A percentile compares a stretch with the other conserved stretches of the same genome.
Conservation (phyloP, 2,888 invertebrate genomes). For the Boloria euphrosyne region DNA sequence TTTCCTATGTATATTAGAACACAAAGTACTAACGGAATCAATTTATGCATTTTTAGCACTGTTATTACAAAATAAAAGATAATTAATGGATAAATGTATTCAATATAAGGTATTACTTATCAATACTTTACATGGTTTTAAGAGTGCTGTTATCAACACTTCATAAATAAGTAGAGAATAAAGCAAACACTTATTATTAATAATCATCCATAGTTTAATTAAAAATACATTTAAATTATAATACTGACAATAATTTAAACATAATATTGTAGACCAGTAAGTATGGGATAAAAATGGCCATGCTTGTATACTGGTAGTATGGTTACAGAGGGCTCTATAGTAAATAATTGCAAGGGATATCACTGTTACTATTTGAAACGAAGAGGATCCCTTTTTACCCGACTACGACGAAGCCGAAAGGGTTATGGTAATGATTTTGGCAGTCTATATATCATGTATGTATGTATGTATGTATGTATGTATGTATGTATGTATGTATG, state of each 20-base stretch:
- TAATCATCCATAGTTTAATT: background rate
- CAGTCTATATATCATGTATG: too few species aligned
- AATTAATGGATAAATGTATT: background rate
- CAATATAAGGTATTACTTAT: constrained; percentile 17
- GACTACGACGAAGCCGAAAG: too few species aligned
- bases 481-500: too few species aligned
- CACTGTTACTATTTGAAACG: too few species aligned
- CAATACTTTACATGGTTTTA: constrained; percentile 2
- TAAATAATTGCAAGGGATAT: too few species aligned
- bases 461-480: too few species aligned
- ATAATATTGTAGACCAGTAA: background rate
- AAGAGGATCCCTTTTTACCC: too few species aligned
- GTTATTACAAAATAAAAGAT: background rate
- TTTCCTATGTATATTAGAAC: background rate
- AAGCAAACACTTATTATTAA: constrained; percentile 6
- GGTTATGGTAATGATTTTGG: too few species aligned
- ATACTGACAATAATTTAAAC: background rate
- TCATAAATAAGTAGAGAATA: constrained; percentile 11
- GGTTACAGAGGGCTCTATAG: too few species aligned
- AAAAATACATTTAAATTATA: background rate
- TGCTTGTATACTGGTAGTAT: too few species aligned
- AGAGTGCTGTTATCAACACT: background rate
- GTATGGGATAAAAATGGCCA: too few species aligned
- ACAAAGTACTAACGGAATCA: background rate
- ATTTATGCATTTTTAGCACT: constrained; percentile 9